Conservation (phyloP, 1,140 invertebrate genomes). For the Drosophila virilis region DNA sequence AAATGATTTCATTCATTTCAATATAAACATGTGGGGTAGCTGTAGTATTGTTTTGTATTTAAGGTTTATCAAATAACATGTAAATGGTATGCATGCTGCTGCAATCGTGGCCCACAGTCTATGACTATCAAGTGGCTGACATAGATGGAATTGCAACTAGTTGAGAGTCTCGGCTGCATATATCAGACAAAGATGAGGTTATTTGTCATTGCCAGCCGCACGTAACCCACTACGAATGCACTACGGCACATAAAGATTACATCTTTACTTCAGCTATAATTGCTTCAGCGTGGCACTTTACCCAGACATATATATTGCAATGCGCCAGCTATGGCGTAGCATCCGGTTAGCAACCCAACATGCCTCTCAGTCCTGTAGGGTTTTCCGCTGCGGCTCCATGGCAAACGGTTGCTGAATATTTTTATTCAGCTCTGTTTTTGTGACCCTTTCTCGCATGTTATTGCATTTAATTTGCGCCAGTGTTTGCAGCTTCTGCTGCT, state of each 20-base stretch:
- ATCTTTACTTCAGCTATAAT: conserved; percentile 78
- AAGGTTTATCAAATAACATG: no score
- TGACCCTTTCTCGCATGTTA: conserved; percentile 55
- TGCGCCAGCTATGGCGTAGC: conserved; percentile 12
- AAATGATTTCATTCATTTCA: no score
- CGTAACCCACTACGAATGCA: conserved; percentile 40
- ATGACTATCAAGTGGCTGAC: conserved; percentile 1
- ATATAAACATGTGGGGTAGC: no score
- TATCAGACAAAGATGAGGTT: conserved; percentile 43
- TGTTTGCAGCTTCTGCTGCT: conserved; percentile 31
- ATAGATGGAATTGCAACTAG: no score
- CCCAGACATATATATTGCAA: conserved; percentile 39
- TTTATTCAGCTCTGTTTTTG: conserved; percentile 52
- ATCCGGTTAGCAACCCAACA: conserved; percentile 1
- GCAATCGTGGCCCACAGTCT: not conserved
- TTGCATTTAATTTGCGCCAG: conserved; percentile 78
- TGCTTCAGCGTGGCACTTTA: conserved; percentile 71
- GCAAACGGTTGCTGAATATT: conserved; percentile 42
- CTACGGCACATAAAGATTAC: conserved; percentile 54
- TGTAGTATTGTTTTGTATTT: no score
- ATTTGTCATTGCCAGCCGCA: conserved; percentile 69
- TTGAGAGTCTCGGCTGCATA: conserved; percentile 4
- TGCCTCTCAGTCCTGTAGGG: conserved; percentile 12
- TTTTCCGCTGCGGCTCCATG: conserved; percentile 32
- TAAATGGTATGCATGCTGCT: no score